A percentile compares a stretch with the other conserved stretches of the same genome.
phyloP scores from a whole-genome alignment of 2,888 invertebrate genomes.

The Sepioteuthis lessoniana region DNA sequence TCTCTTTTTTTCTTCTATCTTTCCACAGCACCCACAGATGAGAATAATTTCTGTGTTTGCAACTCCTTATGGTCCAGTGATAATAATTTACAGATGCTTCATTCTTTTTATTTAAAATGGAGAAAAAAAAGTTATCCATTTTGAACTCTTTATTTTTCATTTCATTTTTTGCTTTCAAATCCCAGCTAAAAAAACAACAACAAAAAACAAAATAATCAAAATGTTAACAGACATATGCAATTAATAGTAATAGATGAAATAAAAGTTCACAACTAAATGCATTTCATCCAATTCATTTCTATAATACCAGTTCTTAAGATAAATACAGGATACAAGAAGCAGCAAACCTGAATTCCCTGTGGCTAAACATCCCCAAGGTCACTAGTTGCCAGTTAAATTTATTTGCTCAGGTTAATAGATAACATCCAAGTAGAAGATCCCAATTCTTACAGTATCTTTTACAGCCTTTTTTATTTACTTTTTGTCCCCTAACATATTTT shows the following conservation, averaged over 20 bases:
- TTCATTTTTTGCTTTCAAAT: neutral
- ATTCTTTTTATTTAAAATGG: neutral
- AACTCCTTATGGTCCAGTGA: neutral
- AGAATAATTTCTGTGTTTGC: neutral
- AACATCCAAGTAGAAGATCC: neutral
- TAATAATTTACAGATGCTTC: constrained; percentile 6
- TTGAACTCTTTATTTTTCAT: neutral
- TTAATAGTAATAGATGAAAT: no score
- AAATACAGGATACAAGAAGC: neutral
- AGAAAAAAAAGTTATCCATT: neutral
- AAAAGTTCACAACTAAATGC: no score
- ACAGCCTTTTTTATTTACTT: neutral
- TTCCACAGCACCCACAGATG: neutral
- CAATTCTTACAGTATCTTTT: neutral
- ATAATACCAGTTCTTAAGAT: no score
- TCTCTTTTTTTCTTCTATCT: neutral
- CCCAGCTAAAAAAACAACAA: neutral
- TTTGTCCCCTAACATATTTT: neutral
- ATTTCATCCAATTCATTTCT: no score
- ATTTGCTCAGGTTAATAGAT: neutral
- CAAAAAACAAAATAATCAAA: no score
- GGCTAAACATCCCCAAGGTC: neutral
- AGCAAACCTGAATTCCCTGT: neutral
- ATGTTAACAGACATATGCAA: no score
- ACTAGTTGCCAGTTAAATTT: neutral